These are phyloP conservation scores for Cyclophora albipunctata DNA, from an alignment of 2,888 invertebrate species.

Conservation along the genomic window DNA sequence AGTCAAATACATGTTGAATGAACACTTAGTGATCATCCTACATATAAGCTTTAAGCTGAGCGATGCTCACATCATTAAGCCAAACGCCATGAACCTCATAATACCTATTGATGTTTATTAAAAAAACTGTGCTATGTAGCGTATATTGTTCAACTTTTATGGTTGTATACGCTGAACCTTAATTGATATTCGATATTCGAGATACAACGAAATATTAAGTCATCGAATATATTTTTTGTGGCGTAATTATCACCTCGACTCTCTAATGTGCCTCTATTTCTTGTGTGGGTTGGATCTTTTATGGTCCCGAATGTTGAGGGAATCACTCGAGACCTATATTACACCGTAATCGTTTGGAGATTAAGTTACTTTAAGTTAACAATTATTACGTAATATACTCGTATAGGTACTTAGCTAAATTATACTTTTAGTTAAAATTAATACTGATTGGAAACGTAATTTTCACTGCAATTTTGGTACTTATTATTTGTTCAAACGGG, in stretches of 20 bases:
- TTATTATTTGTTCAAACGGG: no score
- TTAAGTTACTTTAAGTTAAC: no score
- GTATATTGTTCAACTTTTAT: no score
- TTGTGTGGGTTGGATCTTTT: slow-evolving; percentile 68
- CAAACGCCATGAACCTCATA: no score
- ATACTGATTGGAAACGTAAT: no score
- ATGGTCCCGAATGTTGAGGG: slow-evolving; percentile 45
- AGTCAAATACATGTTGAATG: no score
- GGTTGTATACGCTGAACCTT: slow-evolving; percentile 6
- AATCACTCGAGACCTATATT: slow-evolving; percentile 28
- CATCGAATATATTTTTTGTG: slow-evolving; percentile 64
- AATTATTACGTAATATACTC: background rate
- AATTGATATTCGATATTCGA: slow-evolving; percentile 49
- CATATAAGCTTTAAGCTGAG: no score
- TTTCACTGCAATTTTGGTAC: no score
- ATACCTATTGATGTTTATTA: no score
- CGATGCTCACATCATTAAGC: no score
- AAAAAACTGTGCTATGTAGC: no score
- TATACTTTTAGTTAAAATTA: background rate
- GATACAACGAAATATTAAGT: slow-evolving; percentile 63
- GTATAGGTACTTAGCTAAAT: slow-evolving; percentile 10
- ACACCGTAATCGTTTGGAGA: slow-evolving; percentile 32
- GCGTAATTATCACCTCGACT: slow-evolving; percentile 69
- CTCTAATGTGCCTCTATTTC: slow-evolving; percentile 71
- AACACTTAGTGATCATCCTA: no score